Evolutionary conservation across 2,888 invertebrate species (phyloP).

Genomic region (Bugulina stolonifera): DNA sequence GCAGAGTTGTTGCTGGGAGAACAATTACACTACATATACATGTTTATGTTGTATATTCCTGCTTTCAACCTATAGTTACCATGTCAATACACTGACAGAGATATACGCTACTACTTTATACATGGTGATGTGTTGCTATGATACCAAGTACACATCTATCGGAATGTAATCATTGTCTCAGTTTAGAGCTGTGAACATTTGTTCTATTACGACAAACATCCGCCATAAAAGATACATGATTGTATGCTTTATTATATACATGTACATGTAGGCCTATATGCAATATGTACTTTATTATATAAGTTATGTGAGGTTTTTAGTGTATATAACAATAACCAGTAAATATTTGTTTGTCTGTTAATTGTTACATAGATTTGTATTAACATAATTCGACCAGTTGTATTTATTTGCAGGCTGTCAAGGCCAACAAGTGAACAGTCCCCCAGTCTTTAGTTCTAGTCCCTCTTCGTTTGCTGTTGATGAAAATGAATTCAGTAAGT

Average conservation of each 20-base stretch:
- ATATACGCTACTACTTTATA: too few relatives aligned
- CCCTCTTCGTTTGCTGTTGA: conserved; percentile 12
- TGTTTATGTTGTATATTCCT: neutral
- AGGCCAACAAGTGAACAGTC: neutral
- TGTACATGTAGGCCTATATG: too few relatives aligned
- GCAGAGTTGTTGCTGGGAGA: neutral
- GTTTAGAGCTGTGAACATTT: too few relatives aligned
- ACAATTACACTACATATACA: too few relatives aligned
- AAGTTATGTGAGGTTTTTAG: too few relatives aligned
- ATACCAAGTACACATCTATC: neutral
- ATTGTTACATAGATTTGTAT: neutral
- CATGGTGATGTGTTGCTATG: neutral
- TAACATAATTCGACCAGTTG: too few relatives aligned
- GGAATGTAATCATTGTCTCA: neutral
- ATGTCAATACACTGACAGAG: neutral
- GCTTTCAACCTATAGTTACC: neutral
- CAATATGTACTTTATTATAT: too few relatives aligned
- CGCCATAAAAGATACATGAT: too few relatives aligned
- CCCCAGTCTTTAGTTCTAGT: neutral
- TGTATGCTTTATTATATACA: too few relatives aligned
- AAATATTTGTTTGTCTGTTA: neutral
- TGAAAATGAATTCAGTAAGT: conserved; percentile 12
- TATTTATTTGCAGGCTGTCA: neutral
- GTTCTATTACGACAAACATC: too few relatives aligned
- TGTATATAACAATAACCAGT: too few relatives aligned